A percentile compares a stretch with the other conserved stretches of the same genome.
phyloP scores from a whole-genome alignment of 2,888 invertebrate genomes.

The Sphaerophoria rueppellii region DNA sequence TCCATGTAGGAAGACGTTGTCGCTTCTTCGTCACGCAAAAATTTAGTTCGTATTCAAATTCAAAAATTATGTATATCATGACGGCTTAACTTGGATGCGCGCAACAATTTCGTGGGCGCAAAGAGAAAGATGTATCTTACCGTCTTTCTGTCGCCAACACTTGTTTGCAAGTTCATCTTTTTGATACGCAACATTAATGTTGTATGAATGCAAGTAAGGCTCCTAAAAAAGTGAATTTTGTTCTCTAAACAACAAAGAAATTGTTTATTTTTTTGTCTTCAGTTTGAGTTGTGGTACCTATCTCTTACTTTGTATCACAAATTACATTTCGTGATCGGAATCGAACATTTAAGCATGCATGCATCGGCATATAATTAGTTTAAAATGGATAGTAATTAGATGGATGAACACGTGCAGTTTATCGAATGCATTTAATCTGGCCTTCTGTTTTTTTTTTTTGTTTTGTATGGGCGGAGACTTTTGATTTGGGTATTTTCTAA shows the following conservation, averaged over 20 bases:
- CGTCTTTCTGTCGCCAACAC: constrained; percentile 1
- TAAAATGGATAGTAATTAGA: constrained; percentile 36
- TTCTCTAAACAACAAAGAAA: background rate
- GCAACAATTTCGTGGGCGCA: constrained; percentile 52
- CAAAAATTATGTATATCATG: constrained; percentile 8
- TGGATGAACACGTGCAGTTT: constrained; percentile 64
- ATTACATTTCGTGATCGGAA: constrained; percentile 59
- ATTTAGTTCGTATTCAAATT: background rate
- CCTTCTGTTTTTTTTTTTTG: constrained; percentile 35
- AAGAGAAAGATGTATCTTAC: constrained; percentile 14
- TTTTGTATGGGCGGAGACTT: constrained; percentile 31
- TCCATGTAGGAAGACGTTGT: constrained; percentile 50
- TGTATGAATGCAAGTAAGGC: constrained; percentile 23
- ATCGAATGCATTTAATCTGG: constrained; percentile 45
- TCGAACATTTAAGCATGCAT: constrained; percentile 35
- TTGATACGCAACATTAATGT: constrained; percentile 28
- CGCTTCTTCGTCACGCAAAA: constrained; percentile 55
- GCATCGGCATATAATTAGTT: constrained; percentile 54
- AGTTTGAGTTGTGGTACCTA: constrained; percentile 11
- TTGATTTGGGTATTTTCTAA: constrained; percentile 46
- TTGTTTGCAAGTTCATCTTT: constrained; percentile 51
- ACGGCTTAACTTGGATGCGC: constrained; percentile 43
- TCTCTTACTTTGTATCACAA: constrained; percentile 36
- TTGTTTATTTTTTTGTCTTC: constrained; percentile 9
- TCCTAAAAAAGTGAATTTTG: constrained; percentile 1